Conservation (phyloP, 1,140 invertebrate genomes). For the Forficula auricularia region DNA sequence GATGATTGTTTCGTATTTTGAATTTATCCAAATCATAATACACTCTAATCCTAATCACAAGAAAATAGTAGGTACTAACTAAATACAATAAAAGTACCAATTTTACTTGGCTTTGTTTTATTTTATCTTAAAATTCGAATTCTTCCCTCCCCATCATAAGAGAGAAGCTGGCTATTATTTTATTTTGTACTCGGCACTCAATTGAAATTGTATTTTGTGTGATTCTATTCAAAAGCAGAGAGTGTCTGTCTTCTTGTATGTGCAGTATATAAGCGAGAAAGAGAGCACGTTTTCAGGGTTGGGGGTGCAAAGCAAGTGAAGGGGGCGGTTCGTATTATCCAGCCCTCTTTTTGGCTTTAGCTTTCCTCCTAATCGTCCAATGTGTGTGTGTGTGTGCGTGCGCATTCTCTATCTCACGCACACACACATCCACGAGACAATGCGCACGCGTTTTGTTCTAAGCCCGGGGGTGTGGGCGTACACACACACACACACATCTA, state of each 20-base stretch:
- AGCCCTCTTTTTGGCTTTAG: constrained; percentile 27
- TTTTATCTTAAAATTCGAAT: no score
- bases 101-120: no score
- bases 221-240: constrained; percentile 34
- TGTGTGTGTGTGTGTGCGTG: neutral
- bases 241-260: constrained; percentile 32
- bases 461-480: no score
- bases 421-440: no score
- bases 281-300: constrained; percentile 1
- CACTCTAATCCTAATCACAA: no score
- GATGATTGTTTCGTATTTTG: no score
- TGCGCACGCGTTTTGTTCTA: no score
- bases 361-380: constrained; percentile 13
- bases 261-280: constrained; percentile 11
- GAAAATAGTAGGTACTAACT: no score
- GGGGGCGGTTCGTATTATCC: constrained; percentile 11
- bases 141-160: no score
- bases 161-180: constrained; percentile 27
- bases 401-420: neutral
- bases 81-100: no score
- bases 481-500: no score
- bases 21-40: no score
- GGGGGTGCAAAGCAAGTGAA: constrained; percentile 2
- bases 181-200: constrained; percentile 27
- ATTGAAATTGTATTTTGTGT: constrained; percentile 31